Evolutionary conservation across 2,888 invertebrate genomes (phyloP).

Genomic region (Erebia ligea): DNA sequence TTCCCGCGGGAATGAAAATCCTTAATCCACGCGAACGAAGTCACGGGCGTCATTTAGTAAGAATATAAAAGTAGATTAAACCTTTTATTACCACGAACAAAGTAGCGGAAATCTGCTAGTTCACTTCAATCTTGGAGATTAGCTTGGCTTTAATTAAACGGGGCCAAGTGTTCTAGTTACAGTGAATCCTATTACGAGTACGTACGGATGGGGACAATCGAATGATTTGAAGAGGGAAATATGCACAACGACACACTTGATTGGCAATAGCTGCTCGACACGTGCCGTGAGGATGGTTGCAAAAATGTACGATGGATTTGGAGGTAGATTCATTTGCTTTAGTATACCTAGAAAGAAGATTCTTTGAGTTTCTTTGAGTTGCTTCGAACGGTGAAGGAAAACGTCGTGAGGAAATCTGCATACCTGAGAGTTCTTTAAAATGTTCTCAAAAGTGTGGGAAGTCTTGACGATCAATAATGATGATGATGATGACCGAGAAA

Average conservation of each 20-base stretch:
- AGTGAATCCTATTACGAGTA: conserved; percentile 26
- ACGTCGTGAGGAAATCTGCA: no score
- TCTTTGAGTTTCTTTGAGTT: no score
- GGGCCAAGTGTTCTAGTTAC: conserved; percentile 23
- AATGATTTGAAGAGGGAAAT: conserved; percentile 35
- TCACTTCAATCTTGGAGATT: conserved; percentile 15
- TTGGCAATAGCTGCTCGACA: conserved; percentile 8
- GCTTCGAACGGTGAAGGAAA: no score
- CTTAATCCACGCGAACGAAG: no score
- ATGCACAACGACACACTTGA: conserved; percentile 12
- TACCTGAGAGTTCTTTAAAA: no score
- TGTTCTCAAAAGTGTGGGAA: no score
- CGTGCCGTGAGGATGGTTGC: conserved; percentile 17
- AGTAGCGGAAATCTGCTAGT: conserved; percentile 10
- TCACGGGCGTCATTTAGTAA: not conserved
- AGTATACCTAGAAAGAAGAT: no score
- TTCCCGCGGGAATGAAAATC: no score
- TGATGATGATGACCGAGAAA: no score
- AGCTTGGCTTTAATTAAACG: conserved; percentile 29
- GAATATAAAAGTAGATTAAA: conserved; percentile 1
- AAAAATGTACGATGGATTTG: no score
- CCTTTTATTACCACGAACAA: conserved; percentile 1
- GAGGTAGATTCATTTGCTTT: no score
- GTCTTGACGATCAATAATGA: no score
- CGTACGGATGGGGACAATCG: conserved; percentile 34